phyloP scores from a whole-genome alignment of 37 sponge, comb jelly and placozoan genomes.

The Hormiphora californensis region DNA sequence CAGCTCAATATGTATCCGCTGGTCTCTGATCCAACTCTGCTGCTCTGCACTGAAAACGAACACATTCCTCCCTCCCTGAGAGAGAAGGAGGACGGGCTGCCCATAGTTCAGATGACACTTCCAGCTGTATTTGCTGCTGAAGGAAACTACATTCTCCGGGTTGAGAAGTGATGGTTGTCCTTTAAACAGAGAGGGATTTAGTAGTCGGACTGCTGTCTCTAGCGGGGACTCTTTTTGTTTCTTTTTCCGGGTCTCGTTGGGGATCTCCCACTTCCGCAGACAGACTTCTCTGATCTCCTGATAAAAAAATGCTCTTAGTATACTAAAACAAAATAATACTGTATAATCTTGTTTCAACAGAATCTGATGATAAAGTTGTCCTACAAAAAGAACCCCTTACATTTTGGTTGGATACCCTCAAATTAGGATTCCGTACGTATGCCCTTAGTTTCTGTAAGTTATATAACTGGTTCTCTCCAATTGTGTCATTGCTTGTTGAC shows the following conservation, averaged over 20 bases:
- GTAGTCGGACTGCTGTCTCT: constrained; percentile 51
- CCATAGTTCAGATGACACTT: constrained; percentile 80
- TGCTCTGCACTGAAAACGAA: constrained; percentile 16
- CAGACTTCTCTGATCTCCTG: constrained; percentile 38
- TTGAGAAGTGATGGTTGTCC: constrained; percentile 7
- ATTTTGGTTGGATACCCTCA: constrained; percentile 45
- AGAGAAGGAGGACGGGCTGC: constrained; percentile 65
- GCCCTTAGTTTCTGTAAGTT: background rate
- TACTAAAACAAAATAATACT: background rate
- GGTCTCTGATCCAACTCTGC: constrained; percentile 10
- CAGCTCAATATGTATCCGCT: constrained; percentile 14
- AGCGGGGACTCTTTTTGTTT: background rate
- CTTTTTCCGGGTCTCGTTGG: constrained; percentile 29
- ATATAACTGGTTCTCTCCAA: constrained; percentile 42
- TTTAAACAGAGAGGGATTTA: constrained; percentile 15
- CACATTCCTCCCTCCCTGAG: constrained; percentile 69
- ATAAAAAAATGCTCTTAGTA: background rate
- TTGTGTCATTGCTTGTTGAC: constrained; percentile 22
- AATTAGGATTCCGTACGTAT: constrained; percentile 16
- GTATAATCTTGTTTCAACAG: background rate
- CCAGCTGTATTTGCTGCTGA: constrained; percentile 72
- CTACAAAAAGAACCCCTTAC: background rate
- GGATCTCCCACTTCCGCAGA: constrained; percentile 53
- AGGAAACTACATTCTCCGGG: constrained; percentile 47
- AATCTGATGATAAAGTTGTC: background rate